Conservation (phyloP, 2,888 invertebrate genomes). For the Meliscaeva auricollis region DNA sequence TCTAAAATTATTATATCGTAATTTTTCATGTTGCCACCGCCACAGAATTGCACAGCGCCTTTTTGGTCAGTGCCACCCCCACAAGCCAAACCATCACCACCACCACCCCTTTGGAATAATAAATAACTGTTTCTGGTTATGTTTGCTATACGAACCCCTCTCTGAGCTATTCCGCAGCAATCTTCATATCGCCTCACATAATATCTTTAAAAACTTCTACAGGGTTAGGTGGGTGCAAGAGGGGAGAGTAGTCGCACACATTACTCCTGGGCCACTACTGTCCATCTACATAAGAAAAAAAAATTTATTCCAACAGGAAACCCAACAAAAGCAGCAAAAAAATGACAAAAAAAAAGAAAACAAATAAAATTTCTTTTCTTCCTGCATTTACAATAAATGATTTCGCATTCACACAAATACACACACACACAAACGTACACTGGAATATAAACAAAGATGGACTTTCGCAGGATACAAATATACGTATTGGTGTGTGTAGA, state of each 20-base stretch:
- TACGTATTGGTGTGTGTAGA: not conserved
- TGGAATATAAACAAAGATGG: slow-evolving; percentile 33
- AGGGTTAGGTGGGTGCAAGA: too few species aligned
- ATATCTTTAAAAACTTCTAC: slow-evolving; percentile 59
- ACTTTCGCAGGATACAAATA: slow-evolving; percentile 14
- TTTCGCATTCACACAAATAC: slow-evolving; percentile 53
- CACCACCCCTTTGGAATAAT: slow-evolving; percentile 71
- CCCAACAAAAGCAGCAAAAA: slow-evolving; percentile 46
- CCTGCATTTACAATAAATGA: slow-evolving; percentile 76
- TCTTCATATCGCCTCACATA: slow-evolving; percentile 43
- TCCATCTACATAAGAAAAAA: slow-evolving; percentile 65
- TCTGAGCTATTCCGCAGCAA: slow-evolving; percentile 26
- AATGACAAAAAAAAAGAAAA: slow-evolving; percentile 53
- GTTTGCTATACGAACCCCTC: slow-evolving; percentile 48
- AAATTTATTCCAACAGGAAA: slow-evolving; percentile 67
- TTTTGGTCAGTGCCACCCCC: slow-evolving; percentile 38
- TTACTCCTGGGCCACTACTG: slow-evolving; percentile 45
- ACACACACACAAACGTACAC: slow-evolving; percentile 4
- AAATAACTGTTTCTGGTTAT: slow-evolving; percentile 74
- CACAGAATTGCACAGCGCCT: slow-evolving; percentile 51
- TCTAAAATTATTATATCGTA: slow-evolving; percentile 79
- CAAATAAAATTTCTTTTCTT: slow-evolving; percentile 72
- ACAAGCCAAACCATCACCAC: not conserved
- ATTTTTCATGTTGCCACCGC: slow-evolving; percentile 79
- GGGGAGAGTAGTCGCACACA: slow-evolving; percentile 24